Evolutionary conservation across 2,888 invertebrate species (phyloP).

Genomic region (Leptinotarsa peninsularis): DNA sequence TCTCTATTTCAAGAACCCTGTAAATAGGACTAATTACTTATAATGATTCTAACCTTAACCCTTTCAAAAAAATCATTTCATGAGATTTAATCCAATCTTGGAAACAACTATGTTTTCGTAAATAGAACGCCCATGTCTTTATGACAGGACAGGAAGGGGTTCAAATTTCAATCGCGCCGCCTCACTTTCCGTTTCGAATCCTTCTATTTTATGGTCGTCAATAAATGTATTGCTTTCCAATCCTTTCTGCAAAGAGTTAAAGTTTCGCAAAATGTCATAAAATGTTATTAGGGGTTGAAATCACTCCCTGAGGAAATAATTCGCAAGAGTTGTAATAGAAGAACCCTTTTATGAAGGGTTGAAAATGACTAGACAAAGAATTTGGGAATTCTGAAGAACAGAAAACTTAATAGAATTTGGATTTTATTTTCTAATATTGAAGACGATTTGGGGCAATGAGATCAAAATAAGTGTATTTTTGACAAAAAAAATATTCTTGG

Average conservation of each 20-base stretch:
- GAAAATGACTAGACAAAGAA: not conserved
- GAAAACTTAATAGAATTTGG: too few species aligned
- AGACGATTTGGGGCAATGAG: too few species aligned
- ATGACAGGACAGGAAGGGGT: slow-evolving; percentile 1
- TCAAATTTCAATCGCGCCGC: slow-evolving; percentile 29
- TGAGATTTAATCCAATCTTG: slow-evolving; percentile 28
- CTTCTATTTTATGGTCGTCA: slow-evolving; percentile 25
- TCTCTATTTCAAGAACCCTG: too few species aligned
- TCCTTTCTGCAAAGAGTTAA: slow-evolving; percentile 33
- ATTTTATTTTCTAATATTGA: too few species aligned
- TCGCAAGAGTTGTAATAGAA: slow-evolving; percentile 27
- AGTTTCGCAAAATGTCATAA: slow-evolving; percentile 34
- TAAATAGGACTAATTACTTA: too few species aligned
- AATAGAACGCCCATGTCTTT: slow-evolving; percentile 34
- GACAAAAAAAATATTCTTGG: too few species aligned
- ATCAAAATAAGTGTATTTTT: too few species aligned
- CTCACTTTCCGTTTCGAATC: slow-evolving; percentile 32
- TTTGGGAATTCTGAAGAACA: too few species aligned
- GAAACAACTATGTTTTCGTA: slow-evolving; percentile 25
- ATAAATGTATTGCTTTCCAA: slow-evolving; percentile 31
- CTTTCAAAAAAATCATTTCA: slow-evolving; percentile 24
- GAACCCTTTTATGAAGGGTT: slow-evolving; percentile 3
- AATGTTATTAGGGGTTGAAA: slow-evolving; percentile 8
- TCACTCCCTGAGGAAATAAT: slow-evolving; percentile 21
- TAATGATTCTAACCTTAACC: not conserved